A percentile compares a stretch with the other conserved stretches of the same genome.
Conservation (phyloP, 2,888 invertebrate species). For the Fragum whitleyi region DNA sequence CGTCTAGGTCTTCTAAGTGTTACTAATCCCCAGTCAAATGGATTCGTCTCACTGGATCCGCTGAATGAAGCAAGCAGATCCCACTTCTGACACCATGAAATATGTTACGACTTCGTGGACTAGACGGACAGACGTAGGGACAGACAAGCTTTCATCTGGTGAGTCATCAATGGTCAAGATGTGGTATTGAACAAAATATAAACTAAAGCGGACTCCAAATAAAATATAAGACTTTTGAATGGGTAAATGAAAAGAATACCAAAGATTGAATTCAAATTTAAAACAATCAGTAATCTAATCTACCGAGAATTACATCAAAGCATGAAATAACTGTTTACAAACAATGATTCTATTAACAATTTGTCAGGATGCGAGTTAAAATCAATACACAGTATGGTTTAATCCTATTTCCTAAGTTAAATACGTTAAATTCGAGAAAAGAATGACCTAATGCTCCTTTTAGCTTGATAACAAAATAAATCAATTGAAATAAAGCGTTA, state of each 20-base stretch:
- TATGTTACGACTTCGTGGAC: background rate
- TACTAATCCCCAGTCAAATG: background rate
- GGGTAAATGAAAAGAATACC: background rate
- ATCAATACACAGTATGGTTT: background rate
- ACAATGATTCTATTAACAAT: background rate
- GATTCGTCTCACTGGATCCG: conserved; percentile 1
- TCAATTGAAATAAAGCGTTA: too few species aligned
- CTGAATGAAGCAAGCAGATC: background rate
- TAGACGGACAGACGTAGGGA: background rate
- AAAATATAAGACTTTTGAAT: background rate
- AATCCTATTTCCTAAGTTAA: too few species aligned
- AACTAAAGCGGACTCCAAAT: background rate
- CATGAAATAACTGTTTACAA: background rate
- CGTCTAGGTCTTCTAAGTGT: background rate
- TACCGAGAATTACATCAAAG: background rate
- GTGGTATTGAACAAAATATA: background rate
- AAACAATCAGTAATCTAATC: background rate
- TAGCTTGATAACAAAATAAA: too few species aligned
- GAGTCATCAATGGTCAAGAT: background rate
- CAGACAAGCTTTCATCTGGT: background rate
- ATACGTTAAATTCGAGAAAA: too few species aligned
- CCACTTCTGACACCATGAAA: background rate
- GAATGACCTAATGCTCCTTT: too few species aligned
- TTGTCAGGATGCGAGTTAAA: background rate
- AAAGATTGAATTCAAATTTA: background rate